Evolutionary conservation across 2,888 invertebrate species (phyloP).

Genomic region (Chrysina gloriosa): DNA sequence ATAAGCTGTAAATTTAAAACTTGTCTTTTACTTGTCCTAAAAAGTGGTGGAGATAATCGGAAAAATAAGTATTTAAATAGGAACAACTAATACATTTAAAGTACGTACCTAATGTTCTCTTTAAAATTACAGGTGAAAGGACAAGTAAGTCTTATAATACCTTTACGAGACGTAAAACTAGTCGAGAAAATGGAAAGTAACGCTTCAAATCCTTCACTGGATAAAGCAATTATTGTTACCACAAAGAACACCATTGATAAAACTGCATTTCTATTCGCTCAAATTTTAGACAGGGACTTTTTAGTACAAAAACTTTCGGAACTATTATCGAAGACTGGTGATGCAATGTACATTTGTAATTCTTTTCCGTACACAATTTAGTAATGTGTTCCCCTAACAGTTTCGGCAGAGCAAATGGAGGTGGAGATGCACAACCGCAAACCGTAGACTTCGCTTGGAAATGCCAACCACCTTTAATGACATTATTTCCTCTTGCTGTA

Average conservation of each 20-base stretch:
- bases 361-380: neutral
- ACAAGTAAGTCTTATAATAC: constrained; percentile 89
- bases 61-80: too few species aligned
- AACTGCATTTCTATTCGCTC: constrained; percentile 88
- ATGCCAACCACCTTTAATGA: constrained; percentile 82
- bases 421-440: constrained; percentile 55
- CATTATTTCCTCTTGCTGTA: constrained; percentile 78
- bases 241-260: constrained; percentile 80
- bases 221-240: constrained; percentile 83
- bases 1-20: too few species aligned
- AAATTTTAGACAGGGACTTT: constrained; percentile 89
- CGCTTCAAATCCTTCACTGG: constrained; percentile 70
- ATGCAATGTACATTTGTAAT: constrained; percentile 55
- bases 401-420: constrained; percentile 10
- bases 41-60: too few species aligned
- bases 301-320: constrained; percentile 91
- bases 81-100: too few species aligned
- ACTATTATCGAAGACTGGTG: constrained; percentile 77
- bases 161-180: constrained; percentile 81
- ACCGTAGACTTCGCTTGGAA: constrained; percentile 69
- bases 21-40: too few species aligned
- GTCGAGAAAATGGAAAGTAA: constrained; percentile 83
- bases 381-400: neutral
- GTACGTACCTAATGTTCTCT: too few species aligned
- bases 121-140: constrained; percentile 72